Evolutionary conservation across 2,113 vertebrate genomes (phyloP).

Genomic region (Campylorhamphus procurvoides): DNA sequence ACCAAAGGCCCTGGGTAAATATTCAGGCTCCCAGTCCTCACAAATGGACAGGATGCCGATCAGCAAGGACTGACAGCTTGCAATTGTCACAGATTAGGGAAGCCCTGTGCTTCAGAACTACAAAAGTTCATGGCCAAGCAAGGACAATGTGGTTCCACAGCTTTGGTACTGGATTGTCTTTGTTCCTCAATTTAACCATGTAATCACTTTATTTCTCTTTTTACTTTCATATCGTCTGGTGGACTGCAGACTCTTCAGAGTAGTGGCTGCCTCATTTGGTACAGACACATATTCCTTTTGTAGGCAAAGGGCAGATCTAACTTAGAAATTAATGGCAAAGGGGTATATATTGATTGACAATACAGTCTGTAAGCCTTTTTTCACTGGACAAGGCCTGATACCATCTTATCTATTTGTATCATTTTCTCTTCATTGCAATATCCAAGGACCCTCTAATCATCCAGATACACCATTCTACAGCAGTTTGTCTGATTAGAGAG

Average conservation of each 20-base stretch:
- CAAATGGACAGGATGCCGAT: not conserved
- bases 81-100: not conserved
- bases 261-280: not conserved
- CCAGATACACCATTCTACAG: not conserved
- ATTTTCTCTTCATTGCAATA: not conserved
- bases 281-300: not conserved
- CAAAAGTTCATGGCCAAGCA: not conserved
- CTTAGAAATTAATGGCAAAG: not conserved
- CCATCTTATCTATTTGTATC: not conserved
- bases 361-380: not conserved
- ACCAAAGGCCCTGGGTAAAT: not conserved
- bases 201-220: accelerated
- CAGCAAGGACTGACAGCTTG: not conserved
- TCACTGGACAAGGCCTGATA: not conserved
- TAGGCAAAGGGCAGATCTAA: not conserved
- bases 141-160: not conserved
- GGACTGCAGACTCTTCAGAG: not conserved
- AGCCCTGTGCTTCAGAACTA: not conserved
- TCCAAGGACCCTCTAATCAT: not conserved
- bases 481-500: not conserved
- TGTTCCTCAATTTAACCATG: not conserved
- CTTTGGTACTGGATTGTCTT: not conserved
- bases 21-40: not conserved
- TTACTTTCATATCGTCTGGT: not conserved
- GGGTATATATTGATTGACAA: not conserved